These are phyloP conservation scores for Eupithecia exiguata DNA, from an alignment of 2,888 invertebrate genomes.

Conservation along the genomic window DNA sequence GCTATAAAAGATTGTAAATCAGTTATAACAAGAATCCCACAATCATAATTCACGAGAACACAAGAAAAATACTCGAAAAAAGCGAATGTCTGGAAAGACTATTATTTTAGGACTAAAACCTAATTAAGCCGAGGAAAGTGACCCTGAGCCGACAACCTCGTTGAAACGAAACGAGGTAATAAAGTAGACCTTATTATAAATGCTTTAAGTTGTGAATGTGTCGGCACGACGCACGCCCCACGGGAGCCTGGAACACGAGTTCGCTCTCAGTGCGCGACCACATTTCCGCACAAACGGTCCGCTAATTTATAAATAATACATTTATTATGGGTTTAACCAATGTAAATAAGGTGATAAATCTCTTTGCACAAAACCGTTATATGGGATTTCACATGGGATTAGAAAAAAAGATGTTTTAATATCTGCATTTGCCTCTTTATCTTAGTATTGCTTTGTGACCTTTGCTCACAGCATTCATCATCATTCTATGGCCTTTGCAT, in stretches of 20 bases:
- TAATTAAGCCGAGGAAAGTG: constrained; percentile 51
- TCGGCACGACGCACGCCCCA: constrained; percentile 39
- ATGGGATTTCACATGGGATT: background rate
- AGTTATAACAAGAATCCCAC: background rate
- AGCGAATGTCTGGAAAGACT: constrained; percentile 41
- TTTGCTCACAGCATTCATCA: background rate
- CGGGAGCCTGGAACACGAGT: constrained; percentile 58
- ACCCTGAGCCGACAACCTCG: constrained; percentile 37
- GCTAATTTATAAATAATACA: constrained; percentile 51
- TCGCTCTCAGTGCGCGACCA: constrained; percentile 54
- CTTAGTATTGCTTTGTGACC: background rate
- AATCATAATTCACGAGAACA: constrained; percentile 5
- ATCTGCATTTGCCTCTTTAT: background rate
- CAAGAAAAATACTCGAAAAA: constrained; percentile 45
- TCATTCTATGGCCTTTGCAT: background rate
- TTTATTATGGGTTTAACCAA: constrained; percentile 32
- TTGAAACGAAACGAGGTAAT: background rate
- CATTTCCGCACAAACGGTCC: constrained; percentile 49
- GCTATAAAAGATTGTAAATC: background rate
- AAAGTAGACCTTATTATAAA: constrained; percentile 35
- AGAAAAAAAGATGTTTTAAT: background rate
- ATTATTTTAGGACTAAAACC: constrained; percentile 61
- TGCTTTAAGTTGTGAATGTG: constrained; percentile 28
- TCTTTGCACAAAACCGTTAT: background rate
- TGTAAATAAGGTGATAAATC: constrained; percentile 33